Evolutionary conservation across 2,113 vertebrate species (phyloP), one percentile per base, ranked within the genome.

Genomic region (Eulemur macaco): DNA sequence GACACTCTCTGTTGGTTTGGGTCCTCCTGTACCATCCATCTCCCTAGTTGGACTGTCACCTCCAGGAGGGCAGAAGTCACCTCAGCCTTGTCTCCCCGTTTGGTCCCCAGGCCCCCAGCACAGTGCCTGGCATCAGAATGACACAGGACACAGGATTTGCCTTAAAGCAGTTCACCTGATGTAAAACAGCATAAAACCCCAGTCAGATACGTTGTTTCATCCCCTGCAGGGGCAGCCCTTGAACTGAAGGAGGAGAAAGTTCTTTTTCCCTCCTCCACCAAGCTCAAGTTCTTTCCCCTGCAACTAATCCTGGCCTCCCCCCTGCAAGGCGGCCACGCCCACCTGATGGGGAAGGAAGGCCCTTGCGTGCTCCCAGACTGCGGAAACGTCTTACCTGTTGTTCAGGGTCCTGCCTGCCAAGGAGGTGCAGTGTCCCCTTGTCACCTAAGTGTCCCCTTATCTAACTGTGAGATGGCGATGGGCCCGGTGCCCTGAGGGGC

Each of bases 261-360:
- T 81, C 81, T 77, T 31, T 63, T 11, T 34, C 64, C 77, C 52
- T 68, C 68, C 10, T 52, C 20, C 52, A 9, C 25, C n/a, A 80
- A 76, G 25, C 45, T 88, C 82, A 11, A 50, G 18, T 20, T 94
- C 89, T 76, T 47, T 81, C 37, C 27, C 34, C 54, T 52, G 23
- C 12, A 63, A 21, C 21, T 56, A 47, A 80, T 42, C 25, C 4
- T 0, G 1, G 7, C 21, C 29, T 81, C 54, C 27, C n/a, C 34
- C 6, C 42, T 3, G 18, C 12, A 17, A 56, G 45, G 18, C 12
- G 0, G 17, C 1, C 0, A 76, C 0, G 6, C 82, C 31, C 47
- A 20, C 17, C 25, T 37, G 31, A n/a, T 64, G 37, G 25, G 39
- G 29, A 76, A 74, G 64, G 42, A 20, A 25, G n/a, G 25, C 34